These are phyloP conservation scores for Tiliacea aurago DNA, from an alignment of 2,888 invertebrate species.

Conservation along the genomic window DNA sequence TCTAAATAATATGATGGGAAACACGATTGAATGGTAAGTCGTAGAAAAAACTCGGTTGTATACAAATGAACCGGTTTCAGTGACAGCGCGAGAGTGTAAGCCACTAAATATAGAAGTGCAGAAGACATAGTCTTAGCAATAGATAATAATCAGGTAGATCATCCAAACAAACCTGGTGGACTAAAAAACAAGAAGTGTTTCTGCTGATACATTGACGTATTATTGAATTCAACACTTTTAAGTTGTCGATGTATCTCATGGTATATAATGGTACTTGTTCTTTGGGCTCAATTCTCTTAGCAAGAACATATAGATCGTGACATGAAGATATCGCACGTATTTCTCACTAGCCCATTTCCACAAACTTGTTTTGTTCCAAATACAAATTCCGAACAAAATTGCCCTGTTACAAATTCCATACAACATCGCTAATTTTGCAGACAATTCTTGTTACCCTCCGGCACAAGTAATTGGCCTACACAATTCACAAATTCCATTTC, in stretches of 20 bases:
- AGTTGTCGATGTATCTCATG: background rate
- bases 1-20: slow-evolving; percentile 48
- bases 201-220: background rate
- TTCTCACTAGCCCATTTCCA: background rate
- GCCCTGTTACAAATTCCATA: background rate
- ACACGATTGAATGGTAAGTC: slow-evolving; percentile 44
- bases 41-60: slow-evolving; percentile 53
- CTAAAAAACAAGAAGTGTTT: background rate
- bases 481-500: background rate
- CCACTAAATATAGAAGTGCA: slow-evolving; percentile 1
- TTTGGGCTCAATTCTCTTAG: background rate
- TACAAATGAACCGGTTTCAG: slow-evolving; percentile 68
- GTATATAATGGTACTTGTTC: background rate
- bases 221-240: background rate
- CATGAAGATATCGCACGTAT: background rate
- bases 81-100: slow-evolving; percentile 59
- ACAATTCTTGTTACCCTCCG: too few species aligned
- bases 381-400: too few species aligned
- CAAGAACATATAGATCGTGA: background rate
- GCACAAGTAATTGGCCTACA: background rate
- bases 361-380: background rate
- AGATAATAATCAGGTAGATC: background rate
- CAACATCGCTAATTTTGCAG: background rate
- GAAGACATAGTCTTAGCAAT: slow-evolving; percentile 27
- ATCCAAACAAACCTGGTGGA: too few species aligned